Conservation (phyloP, 2,113 vertebrate genomes). For the Sclerurus mexicanus region DNA sequence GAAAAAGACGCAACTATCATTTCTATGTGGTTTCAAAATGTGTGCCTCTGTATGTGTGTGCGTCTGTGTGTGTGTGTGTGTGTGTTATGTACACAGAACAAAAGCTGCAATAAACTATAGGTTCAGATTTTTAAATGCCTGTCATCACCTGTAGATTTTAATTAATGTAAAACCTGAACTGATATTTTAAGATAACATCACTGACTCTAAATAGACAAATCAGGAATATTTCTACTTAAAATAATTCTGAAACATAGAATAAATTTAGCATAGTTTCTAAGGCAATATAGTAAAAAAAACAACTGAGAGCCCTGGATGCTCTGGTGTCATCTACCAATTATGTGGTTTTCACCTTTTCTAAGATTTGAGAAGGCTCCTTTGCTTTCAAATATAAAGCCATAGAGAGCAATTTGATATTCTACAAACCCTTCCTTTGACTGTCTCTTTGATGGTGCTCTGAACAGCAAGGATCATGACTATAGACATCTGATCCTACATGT, state of each 20-base stretch:
- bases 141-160: neutral
- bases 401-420: neutral
- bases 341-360: neutral
- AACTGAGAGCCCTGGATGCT: neutral
- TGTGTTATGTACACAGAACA: neutral
- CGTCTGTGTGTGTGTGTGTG: neutral
- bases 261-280: neutral
- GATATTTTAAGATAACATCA: neutral
- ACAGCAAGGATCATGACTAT: neutral
- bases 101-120: neutral
- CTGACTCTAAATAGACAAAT: neutral
- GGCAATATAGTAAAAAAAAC: neutral
- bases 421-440: neutral
- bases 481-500: accelerated
- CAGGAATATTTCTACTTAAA: neutral
- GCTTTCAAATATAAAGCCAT: neutral
- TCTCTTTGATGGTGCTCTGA: neutral
- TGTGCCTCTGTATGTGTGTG: neutral
- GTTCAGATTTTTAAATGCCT: neutral
- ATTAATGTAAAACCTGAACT: neutral
- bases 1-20: neutral
- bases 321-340: neutral
- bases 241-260: neutral
- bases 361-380: neutral
- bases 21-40: neutral